These are phyloP conservation scores for Kuschelorhynchus macadamiae DNA, from an alignment of 2,888 invertebrate species.

Conservation along the genomic window DNA sequence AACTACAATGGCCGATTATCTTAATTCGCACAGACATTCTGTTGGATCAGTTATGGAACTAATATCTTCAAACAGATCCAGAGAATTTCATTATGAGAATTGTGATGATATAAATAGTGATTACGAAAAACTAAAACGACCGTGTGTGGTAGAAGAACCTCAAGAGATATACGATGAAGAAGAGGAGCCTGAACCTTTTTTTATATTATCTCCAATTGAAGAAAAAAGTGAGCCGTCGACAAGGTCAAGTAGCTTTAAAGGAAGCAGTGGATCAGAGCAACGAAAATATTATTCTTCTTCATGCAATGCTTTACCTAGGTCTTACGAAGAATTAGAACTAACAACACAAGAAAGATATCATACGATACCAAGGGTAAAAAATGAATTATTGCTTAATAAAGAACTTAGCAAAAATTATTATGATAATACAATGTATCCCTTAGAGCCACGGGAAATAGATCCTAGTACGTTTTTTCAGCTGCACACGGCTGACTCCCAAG, in stretches of 20 bases:
- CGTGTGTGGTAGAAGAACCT: constrained; percentile 18
- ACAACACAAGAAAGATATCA: constrained; percentile 67
- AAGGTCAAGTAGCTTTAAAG: constrained; percentile 67
- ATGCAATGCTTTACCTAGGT: constrained; percentile 64
- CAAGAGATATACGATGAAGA: constrained; percentile 52
- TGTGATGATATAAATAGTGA: constrained; percentile 49
- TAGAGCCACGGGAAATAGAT: constrained; percentile 74
- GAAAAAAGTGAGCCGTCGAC: constrained; percentile 73
- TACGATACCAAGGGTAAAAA: constrained; percentile 72
- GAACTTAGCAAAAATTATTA: constrained; percentile 54
- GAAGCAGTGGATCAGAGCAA: constrained; percentile 62
- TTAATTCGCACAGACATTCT: constrained; percentile 68
- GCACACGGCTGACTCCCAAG: constrained; percentile 74
- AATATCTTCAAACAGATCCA: constrained; percentile 49
- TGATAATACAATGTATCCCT: constrained; percentile 69
- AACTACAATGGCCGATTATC: constrained; percentile 66
- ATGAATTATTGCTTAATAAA: constrained; percentile 60
- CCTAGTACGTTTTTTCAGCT: constrained; percentile 72
- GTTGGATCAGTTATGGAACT: constrained; percentile 68
- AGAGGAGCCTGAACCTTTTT: constrained; percentile 58
- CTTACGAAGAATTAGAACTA: constrained; percentile 53
- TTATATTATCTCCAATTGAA: constrained; percentile 72
- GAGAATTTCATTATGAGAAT: constrained; percentile 47
- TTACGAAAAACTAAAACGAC: constrained; percentile 43
- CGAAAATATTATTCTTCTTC: constrained; percentile 64